Evolutionary conservation across 2,113 vertebrate genomes (phyloP).

Genomic region (Clarias gariepinus): DNA sequence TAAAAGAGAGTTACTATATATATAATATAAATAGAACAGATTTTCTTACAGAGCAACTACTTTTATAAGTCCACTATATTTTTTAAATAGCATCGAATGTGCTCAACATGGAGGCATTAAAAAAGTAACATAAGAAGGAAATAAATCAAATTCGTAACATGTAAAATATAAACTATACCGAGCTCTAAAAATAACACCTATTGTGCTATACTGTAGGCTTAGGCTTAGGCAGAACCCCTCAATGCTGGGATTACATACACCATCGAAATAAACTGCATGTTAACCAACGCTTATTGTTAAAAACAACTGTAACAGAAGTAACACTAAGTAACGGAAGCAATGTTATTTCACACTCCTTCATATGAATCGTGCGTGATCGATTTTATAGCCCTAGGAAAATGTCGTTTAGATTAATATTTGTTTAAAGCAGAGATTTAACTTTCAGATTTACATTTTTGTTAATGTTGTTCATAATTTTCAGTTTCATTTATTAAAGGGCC

Average conservation of each 20-base stretch:
- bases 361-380: not conserved
- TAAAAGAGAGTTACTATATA: too few species aligned
- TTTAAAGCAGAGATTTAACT: not conserved
- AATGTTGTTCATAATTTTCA: not conserved
- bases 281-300: not conserved
- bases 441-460: not conserved
- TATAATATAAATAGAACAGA: not conserved
- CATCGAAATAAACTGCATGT: not conserved
- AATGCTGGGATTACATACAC: not conserved
- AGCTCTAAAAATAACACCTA: not conserved
- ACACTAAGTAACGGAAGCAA: not conserved
- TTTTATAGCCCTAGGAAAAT: not conserved
- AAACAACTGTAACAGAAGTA: too few species aligned
- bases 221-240: not conserved
- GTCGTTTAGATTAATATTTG: not conserved
- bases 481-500: not conserved
- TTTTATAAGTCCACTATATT: not conserved
- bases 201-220: not conserved
- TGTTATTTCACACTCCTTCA: not conserved
- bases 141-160: not conserved
- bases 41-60: not conserved
- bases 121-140: too few species aligned
- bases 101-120: not conserved
- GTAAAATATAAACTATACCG: not conserved
- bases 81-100: not conserved